These are phyloP conservation scores for Ramphastos sulfuratus DNA, from an alignment of 2,113 vertebrate species.

Conservation along the genomic window DNA sequence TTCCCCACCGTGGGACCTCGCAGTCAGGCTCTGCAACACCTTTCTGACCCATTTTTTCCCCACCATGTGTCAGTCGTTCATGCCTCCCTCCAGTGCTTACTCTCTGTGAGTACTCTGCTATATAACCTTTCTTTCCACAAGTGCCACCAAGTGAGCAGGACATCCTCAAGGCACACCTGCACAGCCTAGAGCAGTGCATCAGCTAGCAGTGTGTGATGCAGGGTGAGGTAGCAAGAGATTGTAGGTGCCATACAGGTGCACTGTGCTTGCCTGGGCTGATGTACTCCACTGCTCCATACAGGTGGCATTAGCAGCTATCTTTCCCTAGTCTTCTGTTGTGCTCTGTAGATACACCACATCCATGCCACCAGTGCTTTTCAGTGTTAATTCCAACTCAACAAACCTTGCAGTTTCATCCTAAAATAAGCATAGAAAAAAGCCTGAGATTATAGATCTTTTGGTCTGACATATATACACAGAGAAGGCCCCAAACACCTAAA, in stretches of 20 bases:
- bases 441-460: neutral
- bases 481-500: neutral
- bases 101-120: neutral
- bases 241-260: fast-evolving
- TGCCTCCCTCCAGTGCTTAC: neutral
- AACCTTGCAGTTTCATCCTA: neutral
- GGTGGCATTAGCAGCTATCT: neutral
- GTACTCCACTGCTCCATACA: neutral
- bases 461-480: neutral
- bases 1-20: neutral
- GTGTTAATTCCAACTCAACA: neutral
- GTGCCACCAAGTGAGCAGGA: neutral
- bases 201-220: neutral
- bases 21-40: neutral
- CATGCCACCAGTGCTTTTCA: neutral
- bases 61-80: neutral
- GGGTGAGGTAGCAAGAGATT: neutral
- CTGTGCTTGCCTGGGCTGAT: neutral
- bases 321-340: neutral
- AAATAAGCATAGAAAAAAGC: neutral
- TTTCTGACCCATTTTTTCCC: neutral
- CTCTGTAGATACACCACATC: neutral
- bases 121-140: fast-evolving
- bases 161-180: fast-evolving
- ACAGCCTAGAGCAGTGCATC: neutral